These are phyloP conservation scores for Aptenodytes forsteri DNA, from an alignment of 2,113 vertebrate species.

Conservation along the genomic window DNA sequence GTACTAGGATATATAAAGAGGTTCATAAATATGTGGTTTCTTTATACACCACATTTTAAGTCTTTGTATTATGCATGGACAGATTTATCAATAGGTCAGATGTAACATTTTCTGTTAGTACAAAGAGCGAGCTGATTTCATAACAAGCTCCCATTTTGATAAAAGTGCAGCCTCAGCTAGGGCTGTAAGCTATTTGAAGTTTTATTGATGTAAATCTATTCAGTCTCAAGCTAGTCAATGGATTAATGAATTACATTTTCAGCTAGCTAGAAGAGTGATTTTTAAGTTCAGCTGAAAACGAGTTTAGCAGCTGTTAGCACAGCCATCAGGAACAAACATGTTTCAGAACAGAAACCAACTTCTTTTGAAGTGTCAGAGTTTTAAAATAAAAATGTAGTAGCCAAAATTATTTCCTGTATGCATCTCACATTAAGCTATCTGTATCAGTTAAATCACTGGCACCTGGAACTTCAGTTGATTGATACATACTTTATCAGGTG, in stretches of 20 bases:
- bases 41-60: not conserved
- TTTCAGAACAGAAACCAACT: not conserved
- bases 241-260: not conserved
- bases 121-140: not conserved
- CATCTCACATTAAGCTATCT: not conserved
- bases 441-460: not conserved
- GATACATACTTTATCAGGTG: not conserved
- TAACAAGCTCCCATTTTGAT: not conserved
- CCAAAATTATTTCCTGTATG: not conserved
- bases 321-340: not conserved
- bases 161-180: not conserved
- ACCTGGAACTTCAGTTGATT: not conserved
- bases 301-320: not conserved
- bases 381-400: not conserved
- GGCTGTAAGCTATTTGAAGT: not conserved
- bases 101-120: not conserved
- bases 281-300: not conserved
- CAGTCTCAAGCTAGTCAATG: not conserved
- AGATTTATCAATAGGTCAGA: not conserved
- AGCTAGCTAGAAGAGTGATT: not conserved
- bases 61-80: not conserved
- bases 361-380: not conserved
- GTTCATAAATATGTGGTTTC: not conserved
- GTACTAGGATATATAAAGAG: not conserved
- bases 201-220: not conserved